Conservation (phyloP, 2,888 invertebrate species). For the Cerceris ruficornis region DNA sequence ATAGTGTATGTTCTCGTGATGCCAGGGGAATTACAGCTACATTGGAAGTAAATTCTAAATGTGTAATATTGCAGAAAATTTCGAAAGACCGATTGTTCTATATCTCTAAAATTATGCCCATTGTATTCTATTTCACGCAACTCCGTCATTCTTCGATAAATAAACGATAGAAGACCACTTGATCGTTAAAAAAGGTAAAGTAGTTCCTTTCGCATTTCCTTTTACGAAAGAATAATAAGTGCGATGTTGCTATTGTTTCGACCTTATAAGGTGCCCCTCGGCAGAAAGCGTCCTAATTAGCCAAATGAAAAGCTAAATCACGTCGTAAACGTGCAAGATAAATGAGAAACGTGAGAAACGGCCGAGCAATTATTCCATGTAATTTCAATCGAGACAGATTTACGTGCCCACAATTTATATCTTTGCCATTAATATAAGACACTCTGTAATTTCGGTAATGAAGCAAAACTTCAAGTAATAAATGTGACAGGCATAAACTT, state of each 20-base stretch:
- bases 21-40: too few relatives aligned
- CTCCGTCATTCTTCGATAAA: neutral
- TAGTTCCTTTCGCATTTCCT: constrained; percentile 5
- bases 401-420: constrained; percentile 33
- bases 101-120: neutral
- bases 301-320: constrained; percentile 33
- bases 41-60: neutral
- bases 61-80: neutral
- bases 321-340: constrained; percentile 3
- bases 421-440: constrained; percentile 17
- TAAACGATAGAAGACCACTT: neutral
- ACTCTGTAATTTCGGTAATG: constrained; percentile 21
- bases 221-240: constrained; percentile 6
- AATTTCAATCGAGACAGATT: constrained; percentile 34
- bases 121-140: neutral
- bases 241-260: constrained; percentile 6
- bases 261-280: neutral
- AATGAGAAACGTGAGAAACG: constrained; percentile 35
- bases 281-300: constrained; percentile 39
- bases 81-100: neutral
- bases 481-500: neutral
- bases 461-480: neutral
- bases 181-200: neutral
- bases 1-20: too few relatives aligned
- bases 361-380: constrained; percentile 18